phyloP scores from a whole-genome alignment of 2,113 vertebrate genomes.

The Bufo bufo region DNA sequence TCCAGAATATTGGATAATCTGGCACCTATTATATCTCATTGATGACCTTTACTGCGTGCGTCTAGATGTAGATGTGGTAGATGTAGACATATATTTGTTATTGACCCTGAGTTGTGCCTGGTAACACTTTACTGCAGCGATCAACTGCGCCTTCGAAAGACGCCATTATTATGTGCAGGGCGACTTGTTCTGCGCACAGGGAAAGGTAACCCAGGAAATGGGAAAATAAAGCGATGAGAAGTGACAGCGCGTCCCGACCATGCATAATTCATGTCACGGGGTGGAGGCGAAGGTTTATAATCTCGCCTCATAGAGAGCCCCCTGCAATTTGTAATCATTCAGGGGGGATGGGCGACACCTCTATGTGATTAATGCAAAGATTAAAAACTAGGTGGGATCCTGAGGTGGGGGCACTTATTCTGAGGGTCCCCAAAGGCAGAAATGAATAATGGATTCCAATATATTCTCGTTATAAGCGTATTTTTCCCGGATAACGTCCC shows the following conservation, averaged over 20 bases:
- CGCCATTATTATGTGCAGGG: slow-evolving; percentile 21
- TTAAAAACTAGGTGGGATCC: slow-evolving; percentile 69
- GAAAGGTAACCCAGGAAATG: slow-evolving; percentile 61
- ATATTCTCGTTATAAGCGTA: slow-evolving; percentile 44
- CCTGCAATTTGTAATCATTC: slow-evolving; percentile 74
- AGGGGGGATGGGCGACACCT: slow-evolving; percentile 60
- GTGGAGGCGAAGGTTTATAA: slow-evolving; percentile 23
- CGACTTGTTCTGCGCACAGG: slow-evolving; percentile 36
- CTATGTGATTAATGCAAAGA: slow-evolving; percentile 70
- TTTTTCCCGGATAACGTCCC: slow-evolving; percentile 50
- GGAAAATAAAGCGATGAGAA: slow-evolving; percentile 64
- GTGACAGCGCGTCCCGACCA: slow-evolving; percentile 55
- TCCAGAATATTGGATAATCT: neutral
- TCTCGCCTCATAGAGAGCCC: slow-evolving; percentile 14
- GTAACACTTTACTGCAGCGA: neutral
- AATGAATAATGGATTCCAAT: slow-evolving; percentile 59
- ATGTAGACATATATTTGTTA: neutral
- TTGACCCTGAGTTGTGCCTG: neutral
- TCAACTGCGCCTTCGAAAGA: neutral
- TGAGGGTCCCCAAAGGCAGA: slow-evolving; percentile 46
- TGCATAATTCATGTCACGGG: slow-evolving; percentile 71
- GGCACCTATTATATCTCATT: neutral
- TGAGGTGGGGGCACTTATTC: slow-evolving; percentile 41
- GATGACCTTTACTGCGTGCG: neutral
- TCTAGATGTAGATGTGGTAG: neutral